These are phyloP conservation scores for Diplodus puntazzo DNA, from an alignment of 2,797 vertebrate genomes.

Conservation along the genomic window DNA sequence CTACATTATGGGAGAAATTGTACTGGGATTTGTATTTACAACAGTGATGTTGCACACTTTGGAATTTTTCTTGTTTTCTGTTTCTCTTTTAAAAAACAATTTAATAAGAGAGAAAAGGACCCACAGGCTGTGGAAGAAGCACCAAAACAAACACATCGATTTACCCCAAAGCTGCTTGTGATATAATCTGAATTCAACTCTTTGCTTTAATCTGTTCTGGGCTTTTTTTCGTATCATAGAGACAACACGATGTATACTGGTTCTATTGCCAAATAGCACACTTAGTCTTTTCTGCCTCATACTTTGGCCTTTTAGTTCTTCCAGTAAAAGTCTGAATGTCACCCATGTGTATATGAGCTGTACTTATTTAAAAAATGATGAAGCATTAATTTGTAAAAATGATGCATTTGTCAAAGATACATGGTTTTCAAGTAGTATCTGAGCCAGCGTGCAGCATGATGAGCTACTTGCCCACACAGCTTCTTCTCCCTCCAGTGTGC, in stretches of 20 bases:
- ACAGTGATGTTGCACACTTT: background rate
- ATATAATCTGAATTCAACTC: background rate
- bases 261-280: background rate
- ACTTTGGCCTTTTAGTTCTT: background rate
- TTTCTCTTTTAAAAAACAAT: conserved; percentile 8
- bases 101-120: conserved; percentile 4
- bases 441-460: conserved; percentile 13
- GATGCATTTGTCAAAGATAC: conserved; percentile 22
- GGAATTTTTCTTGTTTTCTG: background rate
- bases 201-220: background rate
- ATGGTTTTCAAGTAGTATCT: conserved; percentile 5
- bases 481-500: conserved; percentile 25
- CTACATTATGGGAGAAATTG: too few species aligned
- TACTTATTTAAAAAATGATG: background rate
- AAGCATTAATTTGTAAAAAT: conserved; percentile 8
- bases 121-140: background rate
- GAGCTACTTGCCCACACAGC: conserved; percentile 51
- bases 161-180: background rate
- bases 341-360: background rate
- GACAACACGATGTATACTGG: background rate
- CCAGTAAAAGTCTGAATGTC: background rate
- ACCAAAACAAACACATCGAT: conserved; percentile 13
- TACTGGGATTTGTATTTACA: too few species aligned
- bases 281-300: background rate
- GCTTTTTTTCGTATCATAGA: background rate